Conservation (phyloP, 2,113 vertebrate species). For the Sclerurus mexicanus region DNA sequence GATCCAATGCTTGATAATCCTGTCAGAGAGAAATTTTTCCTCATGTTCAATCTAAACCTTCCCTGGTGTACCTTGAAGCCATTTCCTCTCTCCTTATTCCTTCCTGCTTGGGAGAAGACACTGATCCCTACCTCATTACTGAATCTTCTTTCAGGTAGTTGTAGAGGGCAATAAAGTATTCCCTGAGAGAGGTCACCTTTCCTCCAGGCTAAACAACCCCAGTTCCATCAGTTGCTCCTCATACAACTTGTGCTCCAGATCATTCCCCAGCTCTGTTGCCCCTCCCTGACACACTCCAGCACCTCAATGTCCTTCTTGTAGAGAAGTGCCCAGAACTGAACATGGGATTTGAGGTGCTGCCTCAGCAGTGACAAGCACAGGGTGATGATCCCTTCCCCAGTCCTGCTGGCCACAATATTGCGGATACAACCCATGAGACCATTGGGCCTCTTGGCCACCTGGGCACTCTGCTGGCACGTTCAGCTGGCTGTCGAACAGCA, state of each 20-base stretch:
- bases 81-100: neutral
- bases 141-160: neutral
- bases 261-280: fast-evolving
- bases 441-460: neutral
- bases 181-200: neutral
- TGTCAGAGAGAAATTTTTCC: neutral
- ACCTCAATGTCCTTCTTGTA: neutral
- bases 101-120: neutral
- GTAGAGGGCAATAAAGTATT: neutral
- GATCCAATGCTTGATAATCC: neutral
- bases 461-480: neutral
- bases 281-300: neutral
- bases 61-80: neutral
- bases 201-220: neutral
- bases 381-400: fast-evolving
- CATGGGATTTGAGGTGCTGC: fast-evolving
- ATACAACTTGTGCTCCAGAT: neutral
- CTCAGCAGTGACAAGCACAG: neutral
- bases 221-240: neutral
- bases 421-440: neutral
- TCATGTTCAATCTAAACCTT: neutral
- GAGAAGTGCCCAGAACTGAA: neutral
- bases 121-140: neutral
- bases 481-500: neutral
- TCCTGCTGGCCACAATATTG: neutral